A percentile compares a stretch with the other conserved stretches of the same genome.
Conservation (phyloP, 2,888 invertebrate species). For the Zygogramma bicolorata region DNA sequence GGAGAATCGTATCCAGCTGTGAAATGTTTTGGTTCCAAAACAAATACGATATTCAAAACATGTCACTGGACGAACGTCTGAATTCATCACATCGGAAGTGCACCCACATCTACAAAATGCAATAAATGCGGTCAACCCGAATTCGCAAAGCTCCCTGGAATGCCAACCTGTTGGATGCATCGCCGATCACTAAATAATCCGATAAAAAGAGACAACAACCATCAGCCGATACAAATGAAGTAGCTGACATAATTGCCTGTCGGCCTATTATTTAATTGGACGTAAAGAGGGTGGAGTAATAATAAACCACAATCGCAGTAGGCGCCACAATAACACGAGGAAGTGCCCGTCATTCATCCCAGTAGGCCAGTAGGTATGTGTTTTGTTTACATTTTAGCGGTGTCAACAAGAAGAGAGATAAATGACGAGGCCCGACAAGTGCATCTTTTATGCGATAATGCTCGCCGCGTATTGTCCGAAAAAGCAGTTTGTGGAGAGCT, state of each 20-base stretch:
- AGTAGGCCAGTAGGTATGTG: constrained; percentile 38
- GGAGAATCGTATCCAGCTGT: too few species aligned
- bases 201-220: constrained; percentile 23
- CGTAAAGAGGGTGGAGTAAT: constrained; percentile 35
- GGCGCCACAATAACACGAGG: constrained; percentile 33
- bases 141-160: constrained; percentile 14
- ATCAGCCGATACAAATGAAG: constrained; percentile 5
- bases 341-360: constrained; percentile 33
- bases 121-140: too few species aligned
- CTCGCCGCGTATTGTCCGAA: constrained; percentile 40
- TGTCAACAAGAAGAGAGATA: constrained; percentile 33
- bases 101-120: too few species aligned
- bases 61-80: too few species aligned
- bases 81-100: too few species aligned
- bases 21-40: too few species aligned
- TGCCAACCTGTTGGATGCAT: constrained; percentile 31
- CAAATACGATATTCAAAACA: too few species aligned
- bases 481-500: constrained; percentile 13
- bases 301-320: constrained; percentile 26
- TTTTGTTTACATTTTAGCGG: constrained; percentile 41
- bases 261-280: constrained; percentile 35
- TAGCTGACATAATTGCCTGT: constrained; percentile 21
- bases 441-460: constrained; percentile 41
- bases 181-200: constrained; percentile 21
- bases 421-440: constrained; percentile 37